Evolutionary conservation across 2,797 vertebrate species (phyloP).

Genomic region (Sphenodon punctatus): DNA sequence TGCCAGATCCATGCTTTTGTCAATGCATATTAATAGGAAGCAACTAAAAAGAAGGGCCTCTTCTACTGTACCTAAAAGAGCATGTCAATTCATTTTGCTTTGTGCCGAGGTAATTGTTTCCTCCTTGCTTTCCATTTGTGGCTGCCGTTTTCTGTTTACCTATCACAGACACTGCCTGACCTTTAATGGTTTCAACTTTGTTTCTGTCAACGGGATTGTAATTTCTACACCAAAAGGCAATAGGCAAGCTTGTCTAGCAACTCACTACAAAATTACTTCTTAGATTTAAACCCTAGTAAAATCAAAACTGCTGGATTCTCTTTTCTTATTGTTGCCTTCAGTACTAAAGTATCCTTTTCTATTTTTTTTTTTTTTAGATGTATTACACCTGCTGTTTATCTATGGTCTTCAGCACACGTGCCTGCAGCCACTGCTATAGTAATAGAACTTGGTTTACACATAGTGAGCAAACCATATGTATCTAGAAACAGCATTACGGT

Average conservation of each 20-base stretch:
- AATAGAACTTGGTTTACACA: not conserved
- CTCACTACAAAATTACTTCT: not conserved
- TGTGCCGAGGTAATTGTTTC: not conserved
- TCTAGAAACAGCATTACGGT: too few species aligned
- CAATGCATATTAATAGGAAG: not conserved
- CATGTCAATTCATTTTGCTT: not conserved
- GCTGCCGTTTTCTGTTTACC: not conserved
- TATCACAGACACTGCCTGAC: not conserved
- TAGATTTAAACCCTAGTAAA: not conserved
- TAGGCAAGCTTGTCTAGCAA: not conserved
- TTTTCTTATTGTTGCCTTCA: not conserved
- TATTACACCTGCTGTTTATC: not conserved
- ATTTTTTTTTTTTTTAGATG: not conserved
- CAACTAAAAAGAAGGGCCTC: not conserved
- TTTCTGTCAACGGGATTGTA: not conserved
- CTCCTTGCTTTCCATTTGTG: not conserved
- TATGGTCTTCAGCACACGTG: not conserved
- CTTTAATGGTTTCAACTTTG: not conserved
- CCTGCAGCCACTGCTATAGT: not conserved
- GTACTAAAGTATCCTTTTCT: conserved; percentile 5
- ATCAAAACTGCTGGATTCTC: not conserved
- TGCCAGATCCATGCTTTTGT: not conserved
- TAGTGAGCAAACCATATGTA: too few species aligned
- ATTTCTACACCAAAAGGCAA: not conserved
- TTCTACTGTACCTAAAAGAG: not conserved